Evolutionary conservation across 2,113 vertebrate genomes (phyloP).

Genomic region (Phyllostomus discolor): DNA sequence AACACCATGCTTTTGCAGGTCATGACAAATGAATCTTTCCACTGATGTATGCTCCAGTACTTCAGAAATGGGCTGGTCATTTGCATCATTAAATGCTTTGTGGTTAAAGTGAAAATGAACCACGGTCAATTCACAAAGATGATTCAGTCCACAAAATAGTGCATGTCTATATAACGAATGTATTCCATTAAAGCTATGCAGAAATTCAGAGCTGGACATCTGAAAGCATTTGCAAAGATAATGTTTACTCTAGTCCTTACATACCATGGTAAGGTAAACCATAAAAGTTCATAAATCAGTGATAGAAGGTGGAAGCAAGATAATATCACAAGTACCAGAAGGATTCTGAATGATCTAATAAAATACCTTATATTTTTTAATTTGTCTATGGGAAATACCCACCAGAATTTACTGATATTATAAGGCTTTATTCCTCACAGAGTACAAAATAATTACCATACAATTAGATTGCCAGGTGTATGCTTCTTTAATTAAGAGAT

Average conservation of each 20-base stretch:
- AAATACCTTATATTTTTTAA: conserved; percentile 5
- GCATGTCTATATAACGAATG: conserved; percentile 30
- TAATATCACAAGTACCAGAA: background rate
- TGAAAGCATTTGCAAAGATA: background rate
- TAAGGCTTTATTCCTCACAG: background rate
- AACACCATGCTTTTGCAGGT: background rate
- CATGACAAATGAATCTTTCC: background rate
- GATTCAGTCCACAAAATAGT: conserved; percentile 18
- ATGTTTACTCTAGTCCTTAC: background rate
- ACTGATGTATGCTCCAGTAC: background rate
- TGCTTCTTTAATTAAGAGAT: conserved; percentile 29
- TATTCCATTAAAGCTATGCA: background rate
- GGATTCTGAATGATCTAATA: conserved; percentile 5
- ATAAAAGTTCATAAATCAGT: conserved; percentile 30
- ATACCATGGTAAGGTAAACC: background rate
- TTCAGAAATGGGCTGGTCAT: conserved; percentile 20
- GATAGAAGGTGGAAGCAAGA: background rate
- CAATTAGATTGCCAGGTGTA: background rate
- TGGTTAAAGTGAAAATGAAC: conserved; percentile 15
- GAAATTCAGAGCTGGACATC: conserved; percentile 9
- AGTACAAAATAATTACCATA: conserved; percentile 28
- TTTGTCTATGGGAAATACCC: background rate
- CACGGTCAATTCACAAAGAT: conserved; percentile 36
- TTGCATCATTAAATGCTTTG: conserved; percentile 18
- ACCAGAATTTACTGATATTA: conserved; percentile 10